Evolutionary conservation across 2,113 vertebrate genomes (phyloP).

Genomic region (Sitta europaea): DNA sequence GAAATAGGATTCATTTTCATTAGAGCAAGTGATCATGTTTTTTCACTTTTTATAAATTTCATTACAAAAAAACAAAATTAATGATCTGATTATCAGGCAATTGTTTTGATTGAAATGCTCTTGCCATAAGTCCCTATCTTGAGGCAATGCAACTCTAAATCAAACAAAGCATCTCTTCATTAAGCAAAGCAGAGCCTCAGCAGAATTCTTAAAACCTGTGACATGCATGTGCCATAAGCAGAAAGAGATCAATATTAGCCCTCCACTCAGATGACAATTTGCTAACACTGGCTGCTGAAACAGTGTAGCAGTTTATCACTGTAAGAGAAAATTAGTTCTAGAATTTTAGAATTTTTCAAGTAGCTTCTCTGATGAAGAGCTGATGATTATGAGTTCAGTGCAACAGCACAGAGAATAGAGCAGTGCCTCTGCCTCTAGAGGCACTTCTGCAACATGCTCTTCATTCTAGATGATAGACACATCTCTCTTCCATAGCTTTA

Average conservation of each 20-base stretch:
- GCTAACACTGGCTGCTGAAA: background rate
- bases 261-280: background rate
- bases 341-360: background rate
- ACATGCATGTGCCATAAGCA: background rate
- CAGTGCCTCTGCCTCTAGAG: background rate
- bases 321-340: background rate
- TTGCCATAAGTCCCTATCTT: background rate
- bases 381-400: background rate
- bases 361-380: background rate
- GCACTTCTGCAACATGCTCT: background rate
- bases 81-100: slow-evolving; percentile 25
- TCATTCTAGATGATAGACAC: background rate
- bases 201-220: background rate
- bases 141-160: background rate
- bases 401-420: background rate
- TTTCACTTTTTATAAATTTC: slow-evolving; percentile 32
- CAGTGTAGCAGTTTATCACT: background rate
- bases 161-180: background rate
- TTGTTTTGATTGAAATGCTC: slow-evolving; percentile 33
- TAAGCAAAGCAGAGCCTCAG: background rate
- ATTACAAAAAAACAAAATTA: slow-evolving; percentile 35
- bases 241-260: background rate
- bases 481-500: background rate
- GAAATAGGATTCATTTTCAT: slow-evolving; percentile 37
- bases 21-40: slow-evolving; percentile 13